Evolutionary conservation across 2,113 vertebrate species (phyloP).

Genomic region (Notothenia rossii): DNA sequence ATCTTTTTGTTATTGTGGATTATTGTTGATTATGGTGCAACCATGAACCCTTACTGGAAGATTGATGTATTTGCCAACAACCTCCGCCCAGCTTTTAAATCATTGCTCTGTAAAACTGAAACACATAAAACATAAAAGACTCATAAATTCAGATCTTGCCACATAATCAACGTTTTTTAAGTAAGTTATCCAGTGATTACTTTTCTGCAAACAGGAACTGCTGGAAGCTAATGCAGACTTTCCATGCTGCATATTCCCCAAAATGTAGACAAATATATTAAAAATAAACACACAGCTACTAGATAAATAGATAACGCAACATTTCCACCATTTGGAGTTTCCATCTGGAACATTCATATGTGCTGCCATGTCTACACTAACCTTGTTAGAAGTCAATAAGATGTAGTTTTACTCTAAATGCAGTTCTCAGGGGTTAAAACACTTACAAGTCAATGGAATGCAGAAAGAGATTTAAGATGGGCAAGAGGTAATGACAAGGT

Average conservation of each 20-base stretch:
- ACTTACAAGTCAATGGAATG: conserved; percentile 15
- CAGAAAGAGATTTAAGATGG: conserved; percentile 13
- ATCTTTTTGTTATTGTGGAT: conserved; percentile 46
- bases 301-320: neutral
- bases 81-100: neutral
- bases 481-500: conserved; percentile 12
- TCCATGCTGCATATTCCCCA: neutral
- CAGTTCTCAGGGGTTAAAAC: neutral
- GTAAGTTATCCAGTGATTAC: neutral
- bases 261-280: neutral
- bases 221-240: neutral
- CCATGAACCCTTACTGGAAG: neutral
- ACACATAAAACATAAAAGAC: neutral
- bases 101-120: neutral
- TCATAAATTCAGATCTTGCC: neutral
- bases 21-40: conserved; percentile 13
- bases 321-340: neutral
- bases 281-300: neutral
- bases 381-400: neutral
- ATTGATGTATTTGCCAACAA: neutral
- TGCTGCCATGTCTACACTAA: neutral
- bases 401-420: neutral
- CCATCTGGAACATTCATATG: conserved; percentile 6
- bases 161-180: neutral
- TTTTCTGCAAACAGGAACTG: neutral